These are phyloP conservation scores for Balanococcus diminutus DNA, from an alignment of 2,888 invertebrate genomes.

Conservation along the genomic window DNA sequence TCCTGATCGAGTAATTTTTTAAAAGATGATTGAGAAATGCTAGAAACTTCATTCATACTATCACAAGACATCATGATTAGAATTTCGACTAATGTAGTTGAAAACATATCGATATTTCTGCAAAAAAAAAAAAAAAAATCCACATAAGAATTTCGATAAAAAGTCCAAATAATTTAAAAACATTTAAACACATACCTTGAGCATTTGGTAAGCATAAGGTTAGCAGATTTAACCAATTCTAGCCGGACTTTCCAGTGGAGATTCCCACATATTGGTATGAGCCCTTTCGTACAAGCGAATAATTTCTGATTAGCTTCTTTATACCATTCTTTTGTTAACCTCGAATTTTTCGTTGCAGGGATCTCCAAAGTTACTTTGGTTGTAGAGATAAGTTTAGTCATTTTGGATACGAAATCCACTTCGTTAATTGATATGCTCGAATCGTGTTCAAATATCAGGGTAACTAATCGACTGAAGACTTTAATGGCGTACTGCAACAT, in stretches of 20 bases:
- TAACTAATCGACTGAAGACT: conserved; percentile 28
- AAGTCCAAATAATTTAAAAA: too few relatives aligned
- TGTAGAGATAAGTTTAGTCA: neutral
- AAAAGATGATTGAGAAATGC: conserved; percentile 61
- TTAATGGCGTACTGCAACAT: neutral
- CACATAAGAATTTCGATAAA: too few relatives aligned
- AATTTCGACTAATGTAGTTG: conserved; percentile 70
- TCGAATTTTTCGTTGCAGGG: neutral
- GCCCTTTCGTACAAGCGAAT: neutral
- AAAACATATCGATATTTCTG: conserved; percentile 61
- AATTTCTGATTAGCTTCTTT: conserved; percentile 22
- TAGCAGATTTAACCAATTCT: conserved; percentile 13
- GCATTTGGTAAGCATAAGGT: conserved; percentile 30
- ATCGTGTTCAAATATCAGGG: neutral
- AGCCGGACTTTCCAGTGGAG: conserved; percentile 37
- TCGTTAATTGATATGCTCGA: neutral
- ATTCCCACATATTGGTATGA: neutral
- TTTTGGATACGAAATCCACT: neutral
- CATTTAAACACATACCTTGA: neutral
- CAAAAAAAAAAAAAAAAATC: too few relatives aligned
- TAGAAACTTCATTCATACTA: conserved; percentile 65
- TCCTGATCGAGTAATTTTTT: conserved; percentile 62
- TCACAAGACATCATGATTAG: conserved; percentile 74
- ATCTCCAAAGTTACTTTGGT: neutral
- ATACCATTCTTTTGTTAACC: conserved; percentile 32